Conservation (phyloP, 1,140 invertebrate species). For the Nomia melanderi region DNA sequence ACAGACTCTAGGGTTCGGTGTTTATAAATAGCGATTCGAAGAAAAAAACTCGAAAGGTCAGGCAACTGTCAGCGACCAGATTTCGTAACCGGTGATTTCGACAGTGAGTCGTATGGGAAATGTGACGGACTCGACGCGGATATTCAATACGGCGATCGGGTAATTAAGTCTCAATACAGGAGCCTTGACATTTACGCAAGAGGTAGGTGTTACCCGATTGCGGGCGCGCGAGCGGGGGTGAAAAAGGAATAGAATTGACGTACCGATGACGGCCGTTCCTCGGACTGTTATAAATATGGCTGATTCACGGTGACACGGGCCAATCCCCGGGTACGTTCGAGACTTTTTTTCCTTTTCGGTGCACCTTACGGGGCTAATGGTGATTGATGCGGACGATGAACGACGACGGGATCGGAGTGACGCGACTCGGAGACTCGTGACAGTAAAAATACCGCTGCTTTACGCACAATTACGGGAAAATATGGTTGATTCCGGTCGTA, state of each 20-base stretch:
- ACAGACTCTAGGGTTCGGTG: no score
- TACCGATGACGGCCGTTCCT: not conserved
- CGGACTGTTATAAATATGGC: not conserved
- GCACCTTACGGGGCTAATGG: not conserved
- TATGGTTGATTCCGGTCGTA: not conserved
- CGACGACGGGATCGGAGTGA: not conserved
- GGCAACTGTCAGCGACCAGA: not conserved
- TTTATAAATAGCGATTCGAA: no score
- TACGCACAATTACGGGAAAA: not conserved
- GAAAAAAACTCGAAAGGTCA: no score
- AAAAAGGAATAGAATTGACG: not conserved
- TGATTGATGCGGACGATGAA: constrained; percentile 3
- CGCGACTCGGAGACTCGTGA: not conserved
- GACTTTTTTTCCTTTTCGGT: not conserved
- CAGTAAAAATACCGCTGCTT: not conserved
- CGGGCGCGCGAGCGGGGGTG: not conserved
- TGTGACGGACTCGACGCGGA: not conserved
- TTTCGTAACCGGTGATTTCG: not conserved
- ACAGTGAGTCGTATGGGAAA: not conserved
- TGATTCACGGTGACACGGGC: not conserved
- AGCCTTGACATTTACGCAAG: constrained; percentile 33
- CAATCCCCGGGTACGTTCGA: not conserved
- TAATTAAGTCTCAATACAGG: constrained; percentile 23
- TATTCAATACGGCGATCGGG: constrained; percentile 10
- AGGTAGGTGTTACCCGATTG: not conserved